Conservation (phyloP, 2,797 vertebrate genomes). For the Halcyon chelicuti region DNA sequence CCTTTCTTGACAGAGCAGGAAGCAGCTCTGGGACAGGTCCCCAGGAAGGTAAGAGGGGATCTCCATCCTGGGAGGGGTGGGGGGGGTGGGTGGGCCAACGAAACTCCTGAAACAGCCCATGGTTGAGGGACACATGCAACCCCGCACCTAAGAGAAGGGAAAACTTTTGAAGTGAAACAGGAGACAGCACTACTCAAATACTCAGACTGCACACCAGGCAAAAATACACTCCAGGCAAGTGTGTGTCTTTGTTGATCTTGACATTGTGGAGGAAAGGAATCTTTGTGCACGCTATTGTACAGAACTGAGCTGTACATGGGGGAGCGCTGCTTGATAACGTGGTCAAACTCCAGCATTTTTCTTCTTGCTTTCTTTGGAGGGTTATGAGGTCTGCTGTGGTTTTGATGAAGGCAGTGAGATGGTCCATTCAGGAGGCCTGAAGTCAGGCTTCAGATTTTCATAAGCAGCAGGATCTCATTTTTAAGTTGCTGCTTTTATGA, state of each 20-base stretch:
- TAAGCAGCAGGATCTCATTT: neutral
- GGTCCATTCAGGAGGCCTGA: neutral
- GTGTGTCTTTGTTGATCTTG: neutral
- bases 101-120: neutral
- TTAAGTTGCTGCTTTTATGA: neutral
- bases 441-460: neutral
- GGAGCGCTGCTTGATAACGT: neutral
- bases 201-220: neutral
- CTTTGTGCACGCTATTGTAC: neutral
- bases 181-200: neutral
- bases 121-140: neutral
- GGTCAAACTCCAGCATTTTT: neutral
- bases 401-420: neutral
- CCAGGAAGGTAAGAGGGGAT: neutral
- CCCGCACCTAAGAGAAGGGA: neutral
- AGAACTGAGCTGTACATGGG: neutral
- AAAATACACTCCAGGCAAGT: neutral
- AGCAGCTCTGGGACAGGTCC: neutral
- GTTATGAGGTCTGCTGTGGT: neutral
- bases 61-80: neutral
- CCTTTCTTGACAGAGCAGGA: accelerated
- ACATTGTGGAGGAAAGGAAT: neutral
- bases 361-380: neutral
- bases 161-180: neutral
- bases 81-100: no score